Evolutionary conservation across 2,113 vertebrate genomes (phyloP), one percentile per base, ranked within the genome.

Genomic region (Callipepla squamata): DNA sequence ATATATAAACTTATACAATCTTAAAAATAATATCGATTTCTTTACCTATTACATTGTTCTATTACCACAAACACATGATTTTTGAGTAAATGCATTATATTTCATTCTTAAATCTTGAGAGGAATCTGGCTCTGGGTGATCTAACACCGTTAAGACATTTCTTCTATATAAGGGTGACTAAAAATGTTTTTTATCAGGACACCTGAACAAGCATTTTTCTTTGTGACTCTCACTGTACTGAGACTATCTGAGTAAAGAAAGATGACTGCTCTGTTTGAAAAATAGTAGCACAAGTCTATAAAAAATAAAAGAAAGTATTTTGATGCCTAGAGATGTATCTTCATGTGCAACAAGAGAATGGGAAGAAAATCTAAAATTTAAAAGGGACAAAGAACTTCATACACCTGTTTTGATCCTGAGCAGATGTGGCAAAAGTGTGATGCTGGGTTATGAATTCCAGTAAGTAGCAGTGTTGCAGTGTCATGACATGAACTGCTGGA

Each of bases 401-500:
- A 67, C 7, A 32, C 8, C 14, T 15, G 19, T 80, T 90, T 59
- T 2, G 1, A 88, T 65, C 80, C 47, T 3, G 25, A 36, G 36
- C 80, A 78, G 2, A 1, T 75, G 83, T 44, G 44, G 30, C 67
- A 78, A 51, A 88, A 14, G 51, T 28, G 51, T 53, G 51, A 16
- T 7, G 28, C 14, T 53, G 51, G 17, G 13, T 32, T 74, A 69
- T 85, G 86, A 92, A 92, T 96, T 95, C 96, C 95, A 61, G 92
- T 92, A 96, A 96, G 83, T 72, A 76, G 51, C 32, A 72, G 50
- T 87, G 85, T 80, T 76, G 51, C 32, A 72, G 50, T 87, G 85
- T 83, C 80, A 80, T 65, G 73, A 74, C 76, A 83, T 78, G 90
- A 90, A 74, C 58, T 66, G 77, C 91, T 96, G 94, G 94, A 93